Evolutionary conservation across 2,888 invertebrate species (phyloP), one percentile per base, ranked within the genome.

Genomic region (Caenorhabditis zanzibari): DNA sequence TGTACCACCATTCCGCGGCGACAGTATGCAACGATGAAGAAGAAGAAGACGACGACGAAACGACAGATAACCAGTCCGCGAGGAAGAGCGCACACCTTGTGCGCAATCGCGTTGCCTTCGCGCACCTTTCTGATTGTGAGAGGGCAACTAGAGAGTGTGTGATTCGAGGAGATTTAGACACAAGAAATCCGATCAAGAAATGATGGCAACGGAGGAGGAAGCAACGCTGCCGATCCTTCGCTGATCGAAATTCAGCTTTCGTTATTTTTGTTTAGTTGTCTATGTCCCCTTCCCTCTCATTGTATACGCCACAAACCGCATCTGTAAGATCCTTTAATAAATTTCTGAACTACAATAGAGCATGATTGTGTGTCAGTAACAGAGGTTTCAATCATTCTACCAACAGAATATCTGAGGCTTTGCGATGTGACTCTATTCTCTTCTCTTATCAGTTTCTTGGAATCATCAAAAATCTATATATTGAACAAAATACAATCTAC

Each of bases 211-310:
- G 52, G 41, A 59, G 41, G 49, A 76, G 68, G 52, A 58, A 63
- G 73, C 19, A 74, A 38, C 49, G 49, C n/a, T 75, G 66, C 63
- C 54, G 16, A 44, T 49, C 22, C 47, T 56, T 54, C 52, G 41
- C 41, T 77, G 77, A 77, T 77, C 68, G 69, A 77, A 77, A 69
- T 77, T 77, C 61, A 69, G 76, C 77, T 77, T 71, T 56, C 44
- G 22, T 63, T 28, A 22, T 19, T 68, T 52, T 19, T 44, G 32
- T 77, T 14, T 61, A 16, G 6, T 10, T 35, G 49, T 49, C 66
- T 66, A 52, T 52, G 52, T n/a, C 47, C 66, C 52, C 64, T 19
- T 28, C 44, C 3, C 14, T 47, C 47, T 28, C 28, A 32, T 19
- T n/a, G 7, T 10, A 10, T 38, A 59, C 6, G 2, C 12, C 58